phyloP scores from a whole-genome alignment of 1,140 invertebrate species.

The Vanessa tameamea region DNA sequence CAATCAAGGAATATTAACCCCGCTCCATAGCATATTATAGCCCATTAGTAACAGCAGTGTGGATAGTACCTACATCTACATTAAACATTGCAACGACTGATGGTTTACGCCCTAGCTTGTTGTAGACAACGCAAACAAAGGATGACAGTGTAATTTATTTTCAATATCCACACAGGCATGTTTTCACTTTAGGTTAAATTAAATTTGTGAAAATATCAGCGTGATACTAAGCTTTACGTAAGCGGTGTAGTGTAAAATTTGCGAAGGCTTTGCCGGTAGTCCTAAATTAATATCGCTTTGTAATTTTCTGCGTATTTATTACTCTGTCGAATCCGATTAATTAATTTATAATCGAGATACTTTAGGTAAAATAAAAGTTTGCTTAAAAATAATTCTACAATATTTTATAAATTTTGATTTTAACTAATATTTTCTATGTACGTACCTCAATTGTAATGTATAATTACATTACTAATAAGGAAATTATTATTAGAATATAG shows the following conservation, averaged over 20 bases:
- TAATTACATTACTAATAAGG: too few relatives aligned
- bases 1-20: too few relatives aligned
- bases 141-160: slow-evolving; percentile 30
- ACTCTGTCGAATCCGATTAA: too few relatives aligned
- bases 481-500: too few relatives aligned
- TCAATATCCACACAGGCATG: slow-evolving; percentile 30
- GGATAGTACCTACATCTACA: not conserved
- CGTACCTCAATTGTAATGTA: too few relatives aligned
- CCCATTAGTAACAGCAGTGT: too few relatives aligned
- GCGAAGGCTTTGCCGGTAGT: not conserved
- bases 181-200: slow-evolving; percentile 24
- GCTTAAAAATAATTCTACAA: too few relatives aligned
- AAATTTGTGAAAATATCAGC: slow-evolving; percentile 18
- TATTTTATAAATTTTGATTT: too few relatives aligned
- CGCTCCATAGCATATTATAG: too few relatives aligned
- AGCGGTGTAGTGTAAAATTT: slow-evolving; percentile 4
- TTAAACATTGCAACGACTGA: slow-evolving; percentile 13
- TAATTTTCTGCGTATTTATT: slow-evolving; percentile 1
- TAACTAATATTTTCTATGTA: too few relatives aligned
- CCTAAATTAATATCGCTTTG: slow-evolving; percentile 6
- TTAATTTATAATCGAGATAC: not conserved
- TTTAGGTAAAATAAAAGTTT: not conserved
- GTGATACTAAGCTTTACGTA: slow-evolving; percentile 12
- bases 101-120: slow-evolving; percentile 15
- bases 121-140: slow-evolving; percentile 29